phyloP scores from a whole-genome alignment of 2,888 invertebrate genomes.

The Erynnis tages region DNA sequence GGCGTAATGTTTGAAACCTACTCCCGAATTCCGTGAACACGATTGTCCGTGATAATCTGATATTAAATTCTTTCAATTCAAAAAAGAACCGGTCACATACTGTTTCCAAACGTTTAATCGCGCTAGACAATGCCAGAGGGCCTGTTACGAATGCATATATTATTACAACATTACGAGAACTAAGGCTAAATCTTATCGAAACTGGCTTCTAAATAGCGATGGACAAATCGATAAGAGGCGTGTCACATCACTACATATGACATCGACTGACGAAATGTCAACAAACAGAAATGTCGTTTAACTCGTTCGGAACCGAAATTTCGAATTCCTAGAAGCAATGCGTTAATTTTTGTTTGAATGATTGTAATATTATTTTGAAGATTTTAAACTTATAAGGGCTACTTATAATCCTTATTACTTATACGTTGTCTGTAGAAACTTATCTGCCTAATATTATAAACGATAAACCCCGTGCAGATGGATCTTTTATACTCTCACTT shows the following conservation, averaged over 20 bases:
- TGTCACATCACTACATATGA: conserved; percentile 45
- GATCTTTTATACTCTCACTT: no score
- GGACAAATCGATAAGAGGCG: conserved; percentile 37
- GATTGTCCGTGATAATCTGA: neutral
- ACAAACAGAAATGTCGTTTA: conserved; percentile 38
- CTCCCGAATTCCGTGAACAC: neutral
- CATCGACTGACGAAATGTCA: conserved; percentile 48
- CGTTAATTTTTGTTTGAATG: neutral
- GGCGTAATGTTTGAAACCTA: neutral
- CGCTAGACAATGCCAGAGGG: conserved; percentile 18
- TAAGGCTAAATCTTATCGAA: conserved; percentile 32
- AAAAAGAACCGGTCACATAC: conserved; percentile 8
- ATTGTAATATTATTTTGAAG: no score
- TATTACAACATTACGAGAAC: conserved; percentile 22
- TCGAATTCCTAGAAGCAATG: conserved; percentile 30
- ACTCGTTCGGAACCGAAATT: conserved; percentile 21
- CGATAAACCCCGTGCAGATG: no score
- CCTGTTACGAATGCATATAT: conserved; percentile 2
- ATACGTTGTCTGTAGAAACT: no score
- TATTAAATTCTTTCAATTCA: conserved; percentile 7
- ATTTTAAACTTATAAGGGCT: no score
- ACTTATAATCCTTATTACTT: no score
- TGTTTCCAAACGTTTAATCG: conserved; percentile 1
- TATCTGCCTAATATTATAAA: no score
- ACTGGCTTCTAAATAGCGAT: conserved; percentile 33